Percentiles rank a stretch among this genome's conserved stretches.
Evolutionary conservation across 2,113 vertebrate genomes (phyloP).

Genomic region (Rhodinocichla rosea): DNA sequence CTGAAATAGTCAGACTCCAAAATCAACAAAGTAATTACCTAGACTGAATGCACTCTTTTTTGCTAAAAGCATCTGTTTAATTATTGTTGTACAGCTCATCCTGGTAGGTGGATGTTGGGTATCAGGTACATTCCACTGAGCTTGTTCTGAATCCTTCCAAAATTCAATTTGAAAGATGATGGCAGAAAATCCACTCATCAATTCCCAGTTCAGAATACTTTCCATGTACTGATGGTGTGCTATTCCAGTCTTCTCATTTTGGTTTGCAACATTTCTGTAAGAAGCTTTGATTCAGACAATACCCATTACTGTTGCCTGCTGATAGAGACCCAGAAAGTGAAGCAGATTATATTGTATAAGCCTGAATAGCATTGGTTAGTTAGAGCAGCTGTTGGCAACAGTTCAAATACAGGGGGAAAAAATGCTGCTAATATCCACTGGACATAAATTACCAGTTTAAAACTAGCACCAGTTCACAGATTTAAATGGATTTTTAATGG

Average conservation of each 20-base stretch:
- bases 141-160: background rate
- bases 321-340: background rate
- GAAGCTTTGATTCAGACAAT: conserved; percentile 28
- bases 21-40: background rate
- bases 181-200: background rate
- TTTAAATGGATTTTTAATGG: conserved; percentile 64
- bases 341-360: background rate
- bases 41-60: background rate
- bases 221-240: background rate
- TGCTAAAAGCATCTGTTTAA: background rate
- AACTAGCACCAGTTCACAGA: conserved; percentile 54
- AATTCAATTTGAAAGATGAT: background rate
- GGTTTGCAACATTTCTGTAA: background rate
- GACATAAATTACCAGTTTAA: conserved; percentile 65
- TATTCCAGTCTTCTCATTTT: background rate
- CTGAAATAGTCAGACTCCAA: background rate
- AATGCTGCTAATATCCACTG: conserved; percentile 7
- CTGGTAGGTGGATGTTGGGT: background rate
- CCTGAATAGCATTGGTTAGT: conserved; percentile 3
- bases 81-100: background rate
- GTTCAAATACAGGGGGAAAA: background rate
- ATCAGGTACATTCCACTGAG: background rate
- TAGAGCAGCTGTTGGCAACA: conserved; percentile 24
- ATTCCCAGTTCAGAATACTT: background rate
- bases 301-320: conserved; percentile 40